phyloP scores from a whole-genome alignment of 1,140 invertebrate species.

The Acromyrmex charruanus region DNA sequence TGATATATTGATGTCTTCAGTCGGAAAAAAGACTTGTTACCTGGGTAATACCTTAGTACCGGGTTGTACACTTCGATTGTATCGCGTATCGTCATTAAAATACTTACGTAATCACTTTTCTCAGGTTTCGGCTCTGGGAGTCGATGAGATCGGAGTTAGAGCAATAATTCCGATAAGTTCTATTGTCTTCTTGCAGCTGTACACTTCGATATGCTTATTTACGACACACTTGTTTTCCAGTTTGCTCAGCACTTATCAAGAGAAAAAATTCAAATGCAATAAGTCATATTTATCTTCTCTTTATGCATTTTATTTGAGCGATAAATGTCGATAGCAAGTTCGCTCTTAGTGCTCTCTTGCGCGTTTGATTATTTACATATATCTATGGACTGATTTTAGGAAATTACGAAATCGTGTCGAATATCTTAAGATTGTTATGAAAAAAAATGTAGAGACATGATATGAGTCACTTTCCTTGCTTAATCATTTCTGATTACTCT shows the following conservation, averaged over 20 bases:
- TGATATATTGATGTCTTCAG: not conserved
- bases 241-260: slow-evolving; percentile 9
- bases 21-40: not conserved
- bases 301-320: not conserved
- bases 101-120: not conserved
- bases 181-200: not conserved
- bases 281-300: not conserved
- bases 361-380: not conserved
- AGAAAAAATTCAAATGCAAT: not conserved
- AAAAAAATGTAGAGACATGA: slow-evolving; percentile 6
- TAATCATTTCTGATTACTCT: not conserved
- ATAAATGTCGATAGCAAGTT: slow-evolving; percentile 4
- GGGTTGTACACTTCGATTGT: not conserved
- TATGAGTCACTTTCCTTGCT: slow-evolving; percentile 5
- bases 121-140: not conserved
- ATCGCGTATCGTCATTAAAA: not conserved
- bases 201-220: slow-evolving; percentile 13
- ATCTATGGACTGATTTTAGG: not conserved
- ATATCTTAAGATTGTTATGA: not conserved
- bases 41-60: not conserved
- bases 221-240: not conserved
- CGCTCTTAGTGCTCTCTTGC: not conserved
- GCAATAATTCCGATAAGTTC: not conserved
- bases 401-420: not conserved
- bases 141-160: not conserved